Base-by-base conservation (phyloP, 2,113 vertebrate species). In the Macquaria ambigua region DNA sequence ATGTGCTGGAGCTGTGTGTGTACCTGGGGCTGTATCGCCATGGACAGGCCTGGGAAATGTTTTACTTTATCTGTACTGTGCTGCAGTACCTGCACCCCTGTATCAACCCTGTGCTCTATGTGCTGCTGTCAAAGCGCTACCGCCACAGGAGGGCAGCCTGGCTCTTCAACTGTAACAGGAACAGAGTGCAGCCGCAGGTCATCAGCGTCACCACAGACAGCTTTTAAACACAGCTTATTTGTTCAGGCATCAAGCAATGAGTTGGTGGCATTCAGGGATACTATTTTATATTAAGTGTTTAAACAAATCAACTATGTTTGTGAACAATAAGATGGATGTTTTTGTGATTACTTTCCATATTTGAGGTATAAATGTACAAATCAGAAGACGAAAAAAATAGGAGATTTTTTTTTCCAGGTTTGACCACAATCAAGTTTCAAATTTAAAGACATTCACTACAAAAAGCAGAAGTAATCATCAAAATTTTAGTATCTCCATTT, bases 71-170 rank as follows among this genome's bases (percentile, higher is more conserved):
- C 66, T 96, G 95, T 69, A 93, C 92, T 7, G 59, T 93, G 87
- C 89, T 94, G 64, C 94, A 95, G 34, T 94, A 95, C 87, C 92
- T 97, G 76, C 92, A 96, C 72, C 94, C 89, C 0, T 92, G 94
- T 56, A 72, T 96, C 69, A 95, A 93, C 82, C 88, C 94, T 1
- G 73, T 93, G 64, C 90, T 96, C 11, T 94, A 95, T 21, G 87
- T 95, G 68, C 92, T 97, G 81, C 90, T 93, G 39, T 92, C 94
- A 18, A 94, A 95, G 52, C 84, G 93, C 77, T 84, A 95, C 2
- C 82, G 94, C 85, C 94, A 87, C 82, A 89, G 73, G 72, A 93
- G 89, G 92, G 90, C 23, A 75, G 88, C 86, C 56, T 94, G 90
- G 91, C 79, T 93, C 50, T 86, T 92, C 66, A 74, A 67, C 25